Conservation (phyloP, 2,888 invertebrate genomes). For the Junonia oenone region DNA sequence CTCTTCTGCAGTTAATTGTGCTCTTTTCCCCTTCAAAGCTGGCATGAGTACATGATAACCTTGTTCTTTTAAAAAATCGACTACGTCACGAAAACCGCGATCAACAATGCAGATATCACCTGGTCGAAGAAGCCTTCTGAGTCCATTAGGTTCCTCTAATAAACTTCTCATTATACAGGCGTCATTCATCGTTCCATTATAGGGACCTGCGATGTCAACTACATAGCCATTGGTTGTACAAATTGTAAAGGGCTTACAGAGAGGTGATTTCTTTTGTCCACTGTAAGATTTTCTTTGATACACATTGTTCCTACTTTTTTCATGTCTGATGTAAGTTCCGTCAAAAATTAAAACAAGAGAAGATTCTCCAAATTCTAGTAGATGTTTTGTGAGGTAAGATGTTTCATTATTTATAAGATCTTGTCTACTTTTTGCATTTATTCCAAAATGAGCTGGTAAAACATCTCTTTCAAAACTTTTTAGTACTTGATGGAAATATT, state of each 20-base stretch:
- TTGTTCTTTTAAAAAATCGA: not conserved
- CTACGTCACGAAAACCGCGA: not conserved
- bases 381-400: not conserved
- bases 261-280: not conserved
- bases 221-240: not conserved
- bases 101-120: not conserved
- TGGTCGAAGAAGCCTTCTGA: not conserved
- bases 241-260: conserved; percentile 4
- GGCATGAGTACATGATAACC: not conserved
- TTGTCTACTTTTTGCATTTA: not conserved
- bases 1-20: not conserved
- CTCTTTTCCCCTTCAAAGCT: not conserved
- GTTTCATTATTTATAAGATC: not conserved
- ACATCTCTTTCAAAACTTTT: not conserved
- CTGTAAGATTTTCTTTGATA: conserved; percentile 1
- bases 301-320: conserved; percentile 1
- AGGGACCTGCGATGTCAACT: not conserved
- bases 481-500: not conserved
- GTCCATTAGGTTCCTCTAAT: not conserved
- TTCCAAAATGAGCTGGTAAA: not conserved
- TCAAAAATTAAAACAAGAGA: not conserved
- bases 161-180: not conserved
- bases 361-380: not conserved
- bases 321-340: not conserved
- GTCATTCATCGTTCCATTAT: not conserved